Evolutionary conservation across 2,113 vertebrate genomes (phyloP).

Genomic region (Lophura nycthemera): DNA sequence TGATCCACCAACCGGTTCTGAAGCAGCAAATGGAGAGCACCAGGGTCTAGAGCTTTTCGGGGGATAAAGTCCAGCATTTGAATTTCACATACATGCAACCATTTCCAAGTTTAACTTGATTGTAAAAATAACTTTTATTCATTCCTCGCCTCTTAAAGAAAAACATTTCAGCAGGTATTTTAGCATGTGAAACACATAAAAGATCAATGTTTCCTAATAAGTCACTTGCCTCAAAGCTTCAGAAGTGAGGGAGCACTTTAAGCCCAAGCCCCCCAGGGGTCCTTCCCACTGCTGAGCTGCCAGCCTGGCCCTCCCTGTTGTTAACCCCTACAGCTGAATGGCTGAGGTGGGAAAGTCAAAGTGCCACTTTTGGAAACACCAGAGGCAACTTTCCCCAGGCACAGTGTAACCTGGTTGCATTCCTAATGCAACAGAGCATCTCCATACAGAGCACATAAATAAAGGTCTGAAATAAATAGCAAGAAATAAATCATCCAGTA

Average conservation of each 20-base stretch:
- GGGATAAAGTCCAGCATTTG: background rate
- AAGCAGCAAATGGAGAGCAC: background rate
- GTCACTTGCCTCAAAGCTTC: background rate
- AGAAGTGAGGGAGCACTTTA: background rate
- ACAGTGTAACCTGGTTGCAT: background rate
- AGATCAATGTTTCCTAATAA: background rate
- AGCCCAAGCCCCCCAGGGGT: background rate
- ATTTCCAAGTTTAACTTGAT: background rate
- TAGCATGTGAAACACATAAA: background rate
- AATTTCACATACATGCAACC: background rate
- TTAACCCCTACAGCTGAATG: background rate
- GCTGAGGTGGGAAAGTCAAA: background rate
- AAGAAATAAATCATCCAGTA: background rate
- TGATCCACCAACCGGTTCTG: background rate
- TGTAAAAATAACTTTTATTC: background rate
- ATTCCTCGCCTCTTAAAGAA: background rate
- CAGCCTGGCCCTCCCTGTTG: background rate
- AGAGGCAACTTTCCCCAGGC: background rate
- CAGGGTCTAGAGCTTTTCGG: background rate
- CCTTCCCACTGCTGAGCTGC: background rate
- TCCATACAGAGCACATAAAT: background rate
- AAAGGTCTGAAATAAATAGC: background rate
- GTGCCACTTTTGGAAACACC: background rate
- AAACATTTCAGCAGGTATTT: background rate
- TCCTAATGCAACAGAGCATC: background rate